Percentiles rank a stretch among this genome's conserved stretches.
Evolutionary conservation across 2,888 invertebrate species (phyloP).

Genomic region (Gisinianus flammeolus): DNA sequence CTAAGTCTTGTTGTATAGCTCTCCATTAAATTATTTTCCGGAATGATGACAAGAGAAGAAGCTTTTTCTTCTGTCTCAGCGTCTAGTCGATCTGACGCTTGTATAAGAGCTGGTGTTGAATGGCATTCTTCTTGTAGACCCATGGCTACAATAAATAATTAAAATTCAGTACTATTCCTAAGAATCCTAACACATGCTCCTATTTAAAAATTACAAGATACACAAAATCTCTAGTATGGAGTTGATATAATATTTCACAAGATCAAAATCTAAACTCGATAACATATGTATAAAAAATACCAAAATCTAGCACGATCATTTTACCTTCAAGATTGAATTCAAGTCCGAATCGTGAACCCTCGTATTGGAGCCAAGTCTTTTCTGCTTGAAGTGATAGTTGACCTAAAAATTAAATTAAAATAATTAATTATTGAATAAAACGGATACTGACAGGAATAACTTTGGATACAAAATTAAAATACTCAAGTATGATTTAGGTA

Average conservation of each 20-base stretch:
- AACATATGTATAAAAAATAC: not conserved
- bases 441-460: too few species aligned
- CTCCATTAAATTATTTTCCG: conserved; percentile 83
- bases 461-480: too few species aligned
- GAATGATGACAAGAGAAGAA: conserved; percentile 79
- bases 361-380: conserved; percentile 87
- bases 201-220: not conserved
- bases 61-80: conserved; percentile 63
- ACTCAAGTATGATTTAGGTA: too few species aligned
- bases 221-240: not conserved
- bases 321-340: conserved; percentile 81
- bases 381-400: conserved; percentile 86
- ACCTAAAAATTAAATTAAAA: conserved; percentile 65
- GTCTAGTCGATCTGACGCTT: conserved; percentile 66
- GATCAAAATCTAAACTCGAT: not conserved
- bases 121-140: conserved; percentile 88
- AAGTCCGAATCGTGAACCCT: conserved; percentile 86
- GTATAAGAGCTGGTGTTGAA: conserved; percentile 82
- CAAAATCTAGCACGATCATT: not conserved
- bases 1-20: conserved; percentile 81
- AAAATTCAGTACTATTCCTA: not conserved
- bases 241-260: not conserved
- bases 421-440: too few species aligned
- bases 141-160: conserved; percentile 70
- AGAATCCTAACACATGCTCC: not conserved